Percentiles rank a stretch among this genome's conserved stretches.
Evolutionary conservation across 1,140 invertebrate species (phyloP).

Genomic region (Radopholus similis): DNA sequence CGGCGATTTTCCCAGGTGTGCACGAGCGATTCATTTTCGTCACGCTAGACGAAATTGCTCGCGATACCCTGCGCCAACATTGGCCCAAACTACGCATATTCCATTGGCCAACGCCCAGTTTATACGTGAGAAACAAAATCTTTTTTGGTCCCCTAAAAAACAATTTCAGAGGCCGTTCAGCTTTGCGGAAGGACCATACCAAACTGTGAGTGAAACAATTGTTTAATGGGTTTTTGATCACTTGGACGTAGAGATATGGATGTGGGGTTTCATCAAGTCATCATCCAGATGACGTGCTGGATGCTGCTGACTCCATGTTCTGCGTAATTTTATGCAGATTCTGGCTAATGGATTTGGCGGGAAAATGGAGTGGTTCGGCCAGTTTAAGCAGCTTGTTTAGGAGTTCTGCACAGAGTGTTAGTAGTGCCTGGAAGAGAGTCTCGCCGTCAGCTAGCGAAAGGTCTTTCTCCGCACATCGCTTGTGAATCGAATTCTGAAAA

Average conservation of each 20-base stretch:
- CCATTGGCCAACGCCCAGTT: slow-evolving; percentile 56
- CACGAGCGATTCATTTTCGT: slow-evolving; percentile 58
- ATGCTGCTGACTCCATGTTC: too few species aligned
- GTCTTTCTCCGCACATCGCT: not conserved
- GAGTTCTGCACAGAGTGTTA: not conserved
- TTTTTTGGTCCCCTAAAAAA: not conserved
- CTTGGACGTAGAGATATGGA: not conserved
- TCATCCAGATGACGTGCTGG: too few species aligned
- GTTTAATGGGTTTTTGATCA: not conserved
- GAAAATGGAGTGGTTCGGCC: not conserved
- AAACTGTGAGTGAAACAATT: slow-evolving; percentile 27
- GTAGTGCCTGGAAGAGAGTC: not conserved
- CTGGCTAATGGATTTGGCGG: not conserved
- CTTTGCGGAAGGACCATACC: slow-evolving; percentile 59
- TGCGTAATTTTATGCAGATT: not conserved
- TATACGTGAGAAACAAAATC: slow-evolving; percentile 44
- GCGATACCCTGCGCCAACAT: slow-evolving; percentile 36
- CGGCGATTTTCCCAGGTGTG: slow-evolving; percentile 44
- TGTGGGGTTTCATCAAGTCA: too few species aligned
- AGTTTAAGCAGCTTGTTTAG: not conserved
- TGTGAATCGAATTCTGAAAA: not conserved
- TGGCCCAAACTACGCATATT: slow-evolving; percentile 54
- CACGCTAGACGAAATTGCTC: slow-evolving; percentile 51
- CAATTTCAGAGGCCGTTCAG: slow-evolving; percentile 55
- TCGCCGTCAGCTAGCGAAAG: not conserved